These are phyloP conservation scores for Metopia argyrocephala DNA, from an alignment of 2,888 invertebrate genomes.

Conservation along the genomic window DNA sequence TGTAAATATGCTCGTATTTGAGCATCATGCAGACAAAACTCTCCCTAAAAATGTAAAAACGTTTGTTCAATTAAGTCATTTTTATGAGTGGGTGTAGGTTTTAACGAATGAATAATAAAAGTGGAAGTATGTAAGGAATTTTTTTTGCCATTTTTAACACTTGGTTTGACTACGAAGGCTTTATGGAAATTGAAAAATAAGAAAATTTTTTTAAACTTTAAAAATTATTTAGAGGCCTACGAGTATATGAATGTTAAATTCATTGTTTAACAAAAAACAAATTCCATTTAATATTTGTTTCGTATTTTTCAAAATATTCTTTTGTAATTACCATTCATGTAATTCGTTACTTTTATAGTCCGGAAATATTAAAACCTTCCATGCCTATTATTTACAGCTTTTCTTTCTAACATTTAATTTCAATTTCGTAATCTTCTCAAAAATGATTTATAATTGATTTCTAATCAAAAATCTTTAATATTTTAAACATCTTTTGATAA, in stretches of 20 bases:
- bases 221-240: background rate
- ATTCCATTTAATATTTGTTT: too few relatives aligned
- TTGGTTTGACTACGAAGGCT: too few relatives aligned
- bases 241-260: background rate
- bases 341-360: background rate
- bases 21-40: constrained; percentile 1
- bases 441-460: constrained; percentile 29
- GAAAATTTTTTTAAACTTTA: background rate
- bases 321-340: background rate
- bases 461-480: background rate
- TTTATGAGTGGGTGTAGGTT: constrained; percentile 40
- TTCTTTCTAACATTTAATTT: too few relatives aligned
- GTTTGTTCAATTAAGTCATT: constrained; percentile 31
- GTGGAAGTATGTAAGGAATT: too few relatives aligned
- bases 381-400: too few relatives aligned
- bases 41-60: background rate
- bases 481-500: background rate
- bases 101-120: too few relatives aligned
- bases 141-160: background rate
- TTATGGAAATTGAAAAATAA: too few relatives aligned
- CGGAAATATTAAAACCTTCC: constrained; percentile 23
- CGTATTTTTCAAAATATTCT: background rate
- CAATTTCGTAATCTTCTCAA: background rate
- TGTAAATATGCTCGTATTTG: too few relatives aligned
- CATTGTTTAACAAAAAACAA: too few relatives aligned